A percentile compares a stretch with the other conserved stretches of the same genome.
Conservation (phyloP, 2,888 invertebrate genomes). For the Drosophila kokeensis region DNA sequence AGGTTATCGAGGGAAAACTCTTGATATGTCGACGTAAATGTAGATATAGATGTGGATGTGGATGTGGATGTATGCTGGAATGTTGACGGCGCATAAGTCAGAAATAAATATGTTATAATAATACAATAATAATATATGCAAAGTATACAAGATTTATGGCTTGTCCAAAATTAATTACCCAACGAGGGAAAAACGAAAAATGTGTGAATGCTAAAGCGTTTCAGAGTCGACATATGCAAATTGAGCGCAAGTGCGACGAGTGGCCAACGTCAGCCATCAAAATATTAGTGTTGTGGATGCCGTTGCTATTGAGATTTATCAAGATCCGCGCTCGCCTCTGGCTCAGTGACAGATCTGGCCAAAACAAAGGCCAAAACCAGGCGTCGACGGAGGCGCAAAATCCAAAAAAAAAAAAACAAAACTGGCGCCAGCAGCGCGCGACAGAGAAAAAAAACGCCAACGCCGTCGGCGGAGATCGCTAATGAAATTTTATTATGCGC, state of each 20-base stretch:
- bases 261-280: conserved; percentile 41
- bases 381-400: conserved; percentile 42
- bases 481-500: conserved; percentile 78
- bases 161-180: conserved; percentile 74
- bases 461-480: conserved; percentile 58
- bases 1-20: conserved; percentile 36
- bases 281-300: conserved; percentile 35
- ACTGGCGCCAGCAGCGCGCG: conserved; percentile 70
- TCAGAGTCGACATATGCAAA: conserved; percentile 58
- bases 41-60: conserved; percentile 4
- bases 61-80: conserved; percentile 46
- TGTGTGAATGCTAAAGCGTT: conserved; percentile 46
- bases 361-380: conserved; percentile 64
- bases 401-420: conserved; percentile 9
- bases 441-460: conserved; percentile 53
- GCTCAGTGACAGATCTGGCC: conserved; percentile 58
- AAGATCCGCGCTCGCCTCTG: conserved; percentile 20
- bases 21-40: conserved; percentile 38
- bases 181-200: conserved; percentile 26
- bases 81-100: conserved; percentile 72
- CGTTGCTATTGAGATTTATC: conserved; percentile 66
- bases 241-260: conserved; percentile 58
- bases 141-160: conserved; percentile 74
- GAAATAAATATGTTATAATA: conserved; percentile 65
- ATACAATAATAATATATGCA: conserved; percentile 71